phyloP scores from a whole-genome alignment of 23 tunicate genomes.

The Halocynthia roretzi region DNA sequence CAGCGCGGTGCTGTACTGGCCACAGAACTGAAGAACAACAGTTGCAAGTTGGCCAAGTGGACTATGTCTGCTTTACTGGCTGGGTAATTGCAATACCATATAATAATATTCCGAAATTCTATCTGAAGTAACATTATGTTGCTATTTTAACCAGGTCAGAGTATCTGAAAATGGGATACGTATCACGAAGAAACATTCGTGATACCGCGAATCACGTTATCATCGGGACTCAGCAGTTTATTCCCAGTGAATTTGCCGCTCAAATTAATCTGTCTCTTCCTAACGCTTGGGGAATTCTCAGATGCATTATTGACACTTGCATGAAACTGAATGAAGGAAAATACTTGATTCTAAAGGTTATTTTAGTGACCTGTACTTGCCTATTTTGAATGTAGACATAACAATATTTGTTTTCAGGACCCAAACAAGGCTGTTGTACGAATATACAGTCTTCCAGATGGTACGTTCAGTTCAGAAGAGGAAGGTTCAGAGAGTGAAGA shows the following conservation, averaged over 20 bases:
- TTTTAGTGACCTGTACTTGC: too few species aligned
- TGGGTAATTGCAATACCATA: conserved; percentile 38
- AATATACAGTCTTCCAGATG: conserved; percentile 82
- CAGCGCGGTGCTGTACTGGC: conserved; percentile 97
- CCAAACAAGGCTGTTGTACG: conserved; percentile 92
- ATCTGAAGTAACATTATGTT: neutral
- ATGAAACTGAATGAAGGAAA: conserved; percentile 92
- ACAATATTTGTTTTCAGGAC: conserved; percentile 51
- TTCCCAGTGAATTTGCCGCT: conserved; percentile 89
- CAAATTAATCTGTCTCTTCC: conserved; percentile 83
- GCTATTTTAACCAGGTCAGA: conserved; percentile 58
- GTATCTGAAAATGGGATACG: conserved; percentile 93
- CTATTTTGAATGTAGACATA: neutral
- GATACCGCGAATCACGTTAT: conserved; percentile 67
- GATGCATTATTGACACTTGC: conserved; percentile 92
- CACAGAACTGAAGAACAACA: conserved; percentile 95
- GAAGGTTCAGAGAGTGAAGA: conserved; percentile 53
- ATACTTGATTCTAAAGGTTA: conserved; percentile 89
- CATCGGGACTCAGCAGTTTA: conserved; percentile 90
- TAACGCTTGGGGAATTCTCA: conserved; percentile 93
- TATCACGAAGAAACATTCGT: conserved; percentile 84
- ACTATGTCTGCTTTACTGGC: conserved; percentile 90
- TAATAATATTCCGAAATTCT: neutral
- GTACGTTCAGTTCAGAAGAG: conserved; percentile 87
- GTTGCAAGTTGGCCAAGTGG: conserved; percentile 97